phyloP scores from a whole-genome alignment of 2,888 invertebrate species.

The Tipula unca region DNA sequence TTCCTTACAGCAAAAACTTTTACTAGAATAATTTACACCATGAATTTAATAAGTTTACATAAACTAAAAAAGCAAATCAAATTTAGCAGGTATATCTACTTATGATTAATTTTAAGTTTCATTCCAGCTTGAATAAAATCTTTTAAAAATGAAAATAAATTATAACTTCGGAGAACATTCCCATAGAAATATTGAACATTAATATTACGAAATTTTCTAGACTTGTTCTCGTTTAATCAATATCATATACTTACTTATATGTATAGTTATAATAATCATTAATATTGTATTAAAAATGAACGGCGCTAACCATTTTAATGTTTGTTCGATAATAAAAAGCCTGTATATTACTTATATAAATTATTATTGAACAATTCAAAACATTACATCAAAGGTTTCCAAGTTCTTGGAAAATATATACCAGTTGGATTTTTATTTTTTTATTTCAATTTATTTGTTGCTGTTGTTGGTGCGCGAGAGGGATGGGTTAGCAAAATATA shows the following conservation, averaged over 20 bases:
- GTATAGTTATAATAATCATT: not conserved
- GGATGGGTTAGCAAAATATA: not conserved
- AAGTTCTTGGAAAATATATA: not conserved
- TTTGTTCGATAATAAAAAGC: not conserved
- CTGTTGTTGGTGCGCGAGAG: not conserved
- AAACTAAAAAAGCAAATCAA: too few relatives aligned
- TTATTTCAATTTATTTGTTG: not conserved
- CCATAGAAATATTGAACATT: too few relatives aligned
- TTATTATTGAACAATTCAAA: not conserved
- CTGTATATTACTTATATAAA: not conserved
- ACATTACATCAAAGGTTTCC: not conserved
- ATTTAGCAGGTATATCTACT: too few relatives aligned
- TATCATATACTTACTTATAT: not conserved
- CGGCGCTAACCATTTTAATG: not conserved
- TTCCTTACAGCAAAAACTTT: too few relatives aligned
- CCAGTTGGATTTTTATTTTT: not conserved
- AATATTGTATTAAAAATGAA: not conserved
- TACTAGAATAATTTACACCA: too few relatives aligned
- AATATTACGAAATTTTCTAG: too few relatives aligned
- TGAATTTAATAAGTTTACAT: too few relatives aligned
- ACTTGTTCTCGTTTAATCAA: not conserved
- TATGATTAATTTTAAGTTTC: too few relatives aligned
- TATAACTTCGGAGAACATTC: too few relatives aligned
- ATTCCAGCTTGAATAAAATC: too few relatives aligned
- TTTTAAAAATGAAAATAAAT: too few relatives aligned